Evolutionary conservation across 2,888 invertebrate genomes (phyloP), one percentile per base, ranked within the genome.

Genomic region (Melieria picta): DNA sequence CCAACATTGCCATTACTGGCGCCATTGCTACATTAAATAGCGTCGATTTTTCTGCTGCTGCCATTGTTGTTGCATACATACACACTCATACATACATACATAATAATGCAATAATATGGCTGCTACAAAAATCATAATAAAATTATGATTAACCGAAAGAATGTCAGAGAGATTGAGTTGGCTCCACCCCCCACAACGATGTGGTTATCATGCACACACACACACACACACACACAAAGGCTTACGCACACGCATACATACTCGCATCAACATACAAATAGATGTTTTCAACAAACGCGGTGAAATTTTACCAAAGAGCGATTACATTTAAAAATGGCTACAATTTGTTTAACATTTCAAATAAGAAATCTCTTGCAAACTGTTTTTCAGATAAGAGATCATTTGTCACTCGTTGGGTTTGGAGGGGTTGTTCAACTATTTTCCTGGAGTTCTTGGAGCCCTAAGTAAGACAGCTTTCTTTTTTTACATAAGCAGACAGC

Each of bases 21-120:
- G 7, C 30, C 46, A 30, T 47, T 46, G 65, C 46, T 46, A 47
- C 13, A 16, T 52, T 43, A 60, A 52, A 48, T 16, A 67, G 60
- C 67, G 46, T 61, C 69, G 47, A 52, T 55, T 45, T 62, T 55
- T 13, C 46, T n/a, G 48, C 30, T 13, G 13, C 50, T 45, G 43
- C 42, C 13, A 48, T 60, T 67, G 66, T 50, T 50, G 56, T 45
- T 69, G 52, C 47, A 63, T 69, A 62, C 30, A 45, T 57, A 57
- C 47, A 57, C 6, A 10, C 11, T 7, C 43, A 64, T 30, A 63
- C 3, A 11, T 7, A 16, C 11, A 7, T 55, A 65, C 55, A 65
- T 71, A 71, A 71, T 61, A 71, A 55, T 16, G 61, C 65, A 71
- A 60, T 71, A 71, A 71, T 71, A 71, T 71, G 71, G 60, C 60